Evolutionary conservation across 2,113 vertebrate species (phyloP), one percentile per base, ranked within the genome.

Genomic region (Coryphaenoides rupestris): DNA sequence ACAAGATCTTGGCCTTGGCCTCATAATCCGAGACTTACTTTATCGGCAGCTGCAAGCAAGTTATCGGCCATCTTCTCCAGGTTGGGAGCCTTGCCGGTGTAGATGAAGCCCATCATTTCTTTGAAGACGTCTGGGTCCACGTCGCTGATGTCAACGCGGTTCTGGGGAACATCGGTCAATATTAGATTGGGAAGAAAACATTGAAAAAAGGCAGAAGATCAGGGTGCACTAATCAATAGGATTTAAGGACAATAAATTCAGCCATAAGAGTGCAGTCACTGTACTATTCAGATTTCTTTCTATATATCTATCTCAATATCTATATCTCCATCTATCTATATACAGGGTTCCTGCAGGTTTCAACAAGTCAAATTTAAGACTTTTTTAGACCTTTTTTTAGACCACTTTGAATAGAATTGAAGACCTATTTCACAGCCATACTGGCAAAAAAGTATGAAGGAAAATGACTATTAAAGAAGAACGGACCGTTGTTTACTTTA

Each of bases 61-160:
- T 98, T 96, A 49, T 98, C 95, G 12, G 96, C 96, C 96, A 99
- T 99, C 76, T 98, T 99, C 86, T 98, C 96, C 47, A 99, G 91
- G 82, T 99, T 99, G 1, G 97, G 95, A 12, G 97, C 97, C 76
- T 98, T 99, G 28, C 96, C 96, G 10, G 96, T 99, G 78, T 99
- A 98, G 66, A 99, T 98, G 82, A 99, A 99, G 73, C 95, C 96
- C 97, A 99, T 99, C 97, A 99, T 99, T 77, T 99, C 97, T 86
- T 96, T 98, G 76, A 99, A 98, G 56, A 98, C 96, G 83, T 99
- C 96, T 17, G 96, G 96, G 69, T 98, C 97, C 86, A 99, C 96
- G 19, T 99, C 96, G 33, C 96, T 98, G 80, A 99, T 99, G 88
- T 98, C 97, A 45, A 99, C 96, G 2, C 97, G 94, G 78, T 98